Evolutionary conservation across 2,888 invertebrate species (phyloP).

Genomic region (Drosophila falleni): DNA sequence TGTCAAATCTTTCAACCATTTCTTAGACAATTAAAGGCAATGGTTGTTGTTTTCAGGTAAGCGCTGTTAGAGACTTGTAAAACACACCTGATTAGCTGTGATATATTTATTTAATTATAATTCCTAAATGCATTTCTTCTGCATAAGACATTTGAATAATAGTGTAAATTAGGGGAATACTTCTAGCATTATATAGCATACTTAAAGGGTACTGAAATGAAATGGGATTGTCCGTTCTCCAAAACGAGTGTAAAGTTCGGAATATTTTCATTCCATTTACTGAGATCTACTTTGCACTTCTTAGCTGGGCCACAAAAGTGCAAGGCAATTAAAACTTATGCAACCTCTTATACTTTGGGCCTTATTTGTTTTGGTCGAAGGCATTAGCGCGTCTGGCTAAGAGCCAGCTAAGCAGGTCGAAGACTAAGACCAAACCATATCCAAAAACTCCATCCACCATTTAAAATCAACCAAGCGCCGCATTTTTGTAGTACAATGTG

Average conservation of each 20-base stretch:
- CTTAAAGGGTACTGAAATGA: conserved; percentile 25
- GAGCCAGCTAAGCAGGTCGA: conserved; percentile 19
- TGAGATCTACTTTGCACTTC: conserved; percentile 5
- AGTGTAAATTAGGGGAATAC: neutral
- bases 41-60: too few species aligned
- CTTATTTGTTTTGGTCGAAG: conserved; percentile 57
- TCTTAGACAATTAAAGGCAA: too few species aligned
- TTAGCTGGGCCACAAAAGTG: conserved; percentile 26
- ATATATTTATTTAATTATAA: too few species aligned
- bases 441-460: conserved; percentile 70
- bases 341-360: conserved; percentile 33
- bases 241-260: neutral
- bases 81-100: too few species aligned
- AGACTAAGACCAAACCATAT: conserved; percentile 15
- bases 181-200: conserved; percentile 36
- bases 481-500: conserved; percentile 71
- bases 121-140: too few species aligned
- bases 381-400: conserved; percentile 39
- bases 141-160: neutral
- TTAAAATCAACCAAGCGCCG: conserved; percentile 77
- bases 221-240: neutral
- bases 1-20: too few species aligned
- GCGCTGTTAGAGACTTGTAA: too few species aligned
- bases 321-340: conserved; percentile 58
- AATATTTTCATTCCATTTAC: conserved; percentile 5